phyloP scores from a whole-genome alignment of 2,888 invertebrate genomes.

The Leptogaster cylindrica region DNA sequence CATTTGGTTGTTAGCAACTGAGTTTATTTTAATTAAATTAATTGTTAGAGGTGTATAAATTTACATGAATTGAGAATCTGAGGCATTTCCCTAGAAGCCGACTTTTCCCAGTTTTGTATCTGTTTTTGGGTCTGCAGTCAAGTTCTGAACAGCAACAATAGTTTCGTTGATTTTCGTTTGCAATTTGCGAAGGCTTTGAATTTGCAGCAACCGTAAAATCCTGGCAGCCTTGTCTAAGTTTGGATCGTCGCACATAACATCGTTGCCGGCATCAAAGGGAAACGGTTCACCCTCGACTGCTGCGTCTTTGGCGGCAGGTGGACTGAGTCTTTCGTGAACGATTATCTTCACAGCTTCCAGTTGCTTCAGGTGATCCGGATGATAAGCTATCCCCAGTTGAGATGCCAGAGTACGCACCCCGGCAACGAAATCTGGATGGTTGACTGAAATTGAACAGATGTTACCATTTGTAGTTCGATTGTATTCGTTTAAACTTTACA shows the following conservation, averaged over 20 bases:
- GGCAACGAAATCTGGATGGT: slow-evolving; percentile 79
- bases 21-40: slow-evolving; percentile 7
- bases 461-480: slow-evolving; percentile 45
- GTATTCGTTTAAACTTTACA: slow-evolving; percentile 66
- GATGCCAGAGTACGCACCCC: slow-evolving; percentile 82
- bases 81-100: slow-evolving; percentile 66
- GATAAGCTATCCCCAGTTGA: slow-evolving; percentile 78
- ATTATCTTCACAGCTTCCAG: slow-evolving; percentile 73
- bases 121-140: slow-evolving; percentile 97
- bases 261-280: slow-evolving; percentile 70
- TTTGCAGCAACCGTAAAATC: slow-evolving; percentile 76
- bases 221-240: slow-evolving; percentile 75
- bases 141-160: slow-evolving; percentile 87
- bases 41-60: neutral
- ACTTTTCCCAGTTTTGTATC: slow-evolving; percentile 94
- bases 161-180: slow-evolving; percentile 95
- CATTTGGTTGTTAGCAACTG: neutral
- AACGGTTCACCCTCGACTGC: slow-evolving; percentile 67
- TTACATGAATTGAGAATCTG: neutral
- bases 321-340: slow-evolving; percentile 67
- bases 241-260: slow-evolving; percentile 72
- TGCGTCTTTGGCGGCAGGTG: slow-evolving; percentile 61
- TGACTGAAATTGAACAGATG: slow-evolving; percentile 70
- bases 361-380: slow-evolving; percentile 79
- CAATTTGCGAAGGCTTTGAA: slow-evolving; percentile 65